These are phyloP conservation scores for Acanthosepion pharaonis DNA, from an alignment of 2,888 invertebrate species.

Conservation along the genomic window DNA sequence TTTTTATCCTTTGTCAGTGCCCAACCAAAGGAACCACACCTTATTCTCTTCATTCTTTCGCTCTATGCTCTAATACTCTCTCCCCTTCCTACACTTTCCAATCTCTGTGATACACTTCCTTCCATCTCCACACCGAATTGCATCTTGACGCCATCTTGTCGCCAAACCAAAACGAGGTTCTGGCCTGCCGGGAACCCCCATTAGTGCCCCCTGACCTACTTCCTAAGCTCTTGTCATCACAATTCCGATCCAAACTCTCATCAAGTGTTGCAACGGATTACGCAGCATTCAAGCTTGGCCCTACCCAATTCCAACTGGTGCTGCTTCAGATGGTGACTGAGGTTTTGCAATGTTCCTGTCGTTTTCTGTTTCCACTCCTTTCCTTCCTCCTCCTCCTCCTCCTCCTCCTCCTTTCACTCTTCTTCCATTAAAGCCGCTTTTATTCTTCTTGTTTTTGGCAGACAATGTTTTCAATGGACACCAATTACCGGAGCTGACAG, in stretches of 20 bases:
- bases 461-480: not conserved
- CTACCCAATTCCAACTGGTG: not conserved
- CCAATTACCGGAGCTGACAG: not conserved
- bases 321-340: no score
- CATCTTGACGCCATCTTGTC: constrained; percentile 17
- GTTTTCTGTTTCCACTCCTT: no score
- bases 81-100: not conserved
- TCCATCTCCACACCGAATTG: not conserved
- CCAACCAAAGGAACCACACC: not conserved
- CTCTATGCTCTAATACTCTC: not conserved
- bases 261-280: constrained; percentile 17
- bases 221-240: constrained; percentile 17
- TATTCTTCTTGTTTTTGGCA: not conserved
- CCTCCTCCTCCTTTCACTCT: not conserved
- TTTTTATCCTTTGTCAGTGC: no score
- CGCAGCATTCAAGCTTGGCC: not conserved
- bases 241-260: not conserved
- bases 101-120: not conserved
- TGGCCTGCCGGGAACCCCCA: constrained; percentile 6
- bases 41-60: not conserved
- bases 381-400: not conserved
- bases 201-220: constrained; percentile 33
- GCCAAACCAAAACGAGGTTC: not conserved
- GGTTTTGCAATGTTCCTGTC: no score
- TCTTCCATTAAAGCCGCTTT: not conserved